Percentiles rank a stretch among this genome's conserved stretches.
phyloP scores from a whole-genome alignment of 2,888 invertebrate genomes.

The Brassicogethes aeneus region DNA sequence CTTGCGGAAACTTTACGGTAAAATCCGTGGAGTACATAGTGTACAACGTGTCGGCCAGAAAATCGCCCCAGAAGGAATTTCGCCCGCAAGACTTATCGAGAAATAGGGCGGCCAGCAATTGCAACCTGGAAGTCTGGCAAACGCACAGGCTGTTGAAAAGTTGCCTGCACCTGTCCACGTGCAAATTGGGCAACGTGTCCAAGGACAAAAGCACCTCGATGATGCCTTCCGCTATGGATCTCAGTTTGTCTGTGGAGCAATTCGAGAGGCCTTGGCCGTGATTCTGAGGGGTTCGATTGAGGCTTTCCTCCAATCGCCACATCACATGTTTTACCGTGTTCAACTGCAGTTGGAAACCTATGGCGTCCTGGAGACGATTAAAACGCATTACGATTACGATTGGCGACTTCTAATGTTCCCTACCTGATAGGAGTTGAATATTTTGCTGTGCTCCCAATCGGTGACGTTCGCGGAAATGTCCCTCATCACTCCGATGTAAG shows the following conservation, averaged over 20 bases:
- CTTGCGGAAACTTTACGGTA: slow-evolving; percentile 73
- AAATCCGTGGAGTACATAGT: slow-evolving; percentile 71
- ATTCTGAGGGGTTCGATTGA: slow-evolving; percentile 9
- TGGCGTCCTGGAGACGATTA: slow-evolving; percentile 59
- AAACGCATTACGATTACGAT: not conserved
- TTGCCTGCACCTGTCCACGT: slow-evolving; percentile 47
- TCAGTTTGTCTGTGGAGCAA: slow-evolving; percentile 74
- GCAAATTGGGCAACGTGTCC: slow-evolving; percentile 30
- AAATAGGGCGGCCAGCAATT: slow-evolving; percentile 68
- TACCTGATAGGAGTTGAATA: slow-evolving; percentile 46
- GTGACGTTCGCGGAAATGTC: slow-evolving; percentile 28
- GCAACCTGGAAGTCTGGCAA: slow-evolving; percentile 68
- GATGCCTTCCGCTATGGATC: slow-evolving; percentile 71
- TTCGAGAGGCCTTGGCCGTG: slow-evolving; percentile 35
- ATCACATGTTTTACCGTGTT: slow-evolving; percentile 75
- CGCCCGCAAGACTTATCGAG: slow-evolving; percentile 50
- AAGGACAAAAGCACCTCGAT: slow-evolving; percentile 64
- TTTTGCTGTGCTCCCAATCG: slow-evolving; percentile 42
- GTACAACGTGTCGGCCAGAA: slow-evolving; percentile 74
- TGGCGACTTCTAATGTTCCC: no score
- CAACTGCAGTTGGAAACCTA: slow-evolving; percentile 80
- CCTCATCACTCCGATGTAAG: slow-evolving; percentile 56
- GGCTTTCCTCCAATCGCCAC: slow-evolving; percentile 55
- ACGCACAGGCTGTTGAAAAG: slow-evolving; percentile 68
- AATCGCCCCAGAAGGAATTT: slow-evolving; percentile 76